phyloP scores from a whole-genome alignment of 2,888 invertebrate species.

The Ornithoptera priamus region DNA sequence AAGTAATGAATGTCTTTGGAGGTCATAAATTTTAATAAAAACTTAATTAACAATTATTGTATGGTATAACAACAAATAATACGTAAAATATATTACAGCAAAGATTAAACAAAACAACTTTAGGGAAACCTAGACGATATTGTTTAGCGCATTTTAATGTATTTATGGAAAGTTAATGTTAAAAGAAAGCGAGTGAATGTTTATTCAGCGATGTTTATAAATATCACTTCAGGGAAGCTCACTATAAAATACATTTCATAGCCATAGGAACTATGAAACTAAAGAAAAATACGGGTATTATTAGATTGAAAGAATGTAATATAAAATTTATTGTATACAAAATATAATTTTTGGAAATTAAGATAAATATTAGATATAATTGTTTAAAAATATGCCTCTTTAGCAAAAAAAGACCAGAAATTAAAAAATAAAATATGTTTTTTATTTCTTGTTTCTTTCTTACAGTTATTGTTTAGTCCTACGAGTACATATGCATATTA shows the following conservation, averaged over 20 bases:
- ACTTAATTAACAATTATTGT: neutral
- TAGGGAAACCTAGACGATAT: neutral
- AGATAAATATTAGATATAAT: too few relatives aligned
- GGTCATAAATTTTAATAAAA: neutral
- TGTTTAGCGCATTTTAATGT: slow-evolving; percentile 34
- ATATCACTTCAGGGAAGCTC: neutral
- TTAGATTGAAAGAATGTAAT: too few relatives aligned
- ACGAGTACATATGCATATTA: too few relatives aligned
- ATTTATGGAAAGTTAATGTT: slow-evolving; percentile 34
- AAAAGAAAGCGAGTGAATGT: slow-evolving; percentile 22
- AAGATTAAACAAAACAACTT: neutral
- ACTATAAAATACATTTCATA: neutral
- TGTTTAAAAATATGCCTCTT: too few relatives aligned
- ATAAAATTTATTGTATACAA: too few relatives aligned
- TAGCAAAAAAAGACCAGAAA: too few relatives aligned
- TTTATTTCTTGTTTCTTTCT: too few relatives aligned
- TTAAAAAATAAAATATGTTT: too few relatives aligned
- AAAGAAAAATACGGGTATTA: too few relatives aligned
- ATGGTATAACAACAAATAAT: neutral
- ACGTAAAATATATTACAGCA: neutral
- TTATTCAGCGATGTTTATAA: slow-evolving; percentile 9
- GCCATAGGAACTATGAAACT: neutral
- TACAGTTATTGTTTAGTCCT: too few relatives aligned
- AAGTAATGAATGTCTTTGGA: neutral
- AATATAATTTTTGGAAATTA: too few relatives aligned